Evolutionary conservation across 2,888 invertebrate species (phyloP), one percentile per base, ranked within the genome.

Genomic region (Apodemia mormo): DNA sequence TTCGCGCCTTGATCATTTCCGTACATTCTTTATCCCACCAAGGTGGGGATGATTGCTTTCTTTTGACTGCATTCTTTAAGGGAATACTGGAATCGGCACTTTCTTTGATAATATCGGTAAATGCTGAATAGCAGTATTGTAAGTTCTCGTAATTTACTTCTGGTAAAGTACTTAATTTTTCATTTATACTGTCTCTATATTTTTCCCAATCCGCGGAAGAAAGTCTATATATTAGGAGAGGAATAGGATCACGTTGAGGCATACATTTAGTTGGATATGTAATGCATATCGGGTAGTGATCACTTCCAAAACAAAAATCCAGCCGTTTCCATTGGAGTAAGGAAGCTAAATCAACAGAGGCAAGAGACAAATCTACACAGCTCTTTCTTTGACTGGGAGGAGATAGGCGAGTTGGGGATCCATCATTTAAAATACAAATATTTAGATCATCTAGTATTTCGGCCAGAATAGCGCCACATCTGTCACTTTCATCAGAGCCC

Each of bases 401-500:
- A 12, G 12, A 49, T 5, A 49, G 14, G 5, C 14, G 49, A 37
- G 64, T 37, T 8, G 33, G 37, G 9, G 30, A 37, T 6, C 64
- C 64, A 30, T 30, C 37, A 9, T 33, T 64, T 37, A 30, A 30
- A 10, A 64, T 64, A 37, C 64, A 64, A 3, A 64, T 30, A 8
- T 37, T 64, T 64, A 64, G 29, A 10, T 64, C 33, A 14, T 64
- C 64, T 5, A 64, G 4, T 8, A 64, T 37, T 64, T 64, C 30
- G 2, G 33, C 33, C 29, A 64, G 8, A n/a, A 37, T 14, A 14
- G 30, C 14, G 5, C 64, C 37, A 65, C 33, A 65, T 2, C n/a
- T 37, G 3, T 65, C 64, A 65, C 40, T 8, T 30, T 33, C 33
- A 7, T 64, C 64, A 8, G 64, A 64, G n/a, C 64, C 64, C 64